Conservation (phyloP, 2,797 vertebrate genomes). For the Steatocranus sp. region DNA sequence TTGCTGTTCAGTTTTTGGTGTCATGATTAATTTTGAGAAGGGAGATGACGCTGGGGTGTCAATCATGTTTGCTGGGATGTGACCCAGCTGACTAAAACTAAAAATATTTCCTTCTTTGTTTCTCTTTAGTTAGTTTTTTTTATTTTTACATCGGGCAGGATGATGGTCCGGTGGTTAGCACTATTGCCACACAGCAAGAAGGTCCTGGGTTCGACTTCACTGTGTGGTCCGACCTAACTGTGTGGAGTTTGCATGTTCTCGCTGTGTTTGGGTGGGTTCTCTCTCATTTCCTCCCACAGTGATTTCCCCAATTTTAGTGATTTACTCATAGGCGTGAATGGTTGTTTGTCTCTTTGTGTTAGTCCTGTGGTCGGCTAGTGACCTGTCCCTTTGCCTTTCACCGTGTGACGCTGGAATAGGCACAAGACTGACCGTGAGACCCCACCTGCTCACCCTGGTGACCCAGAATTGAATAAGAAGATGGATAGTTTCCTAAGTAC, state of each 20-base stretch:
- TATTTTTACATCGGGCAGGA: rapidly evolving
- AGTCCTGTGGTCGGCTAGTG: not conserved
- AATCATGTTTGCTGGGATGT: not conserved
- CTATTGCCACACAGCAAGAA: not conserved
- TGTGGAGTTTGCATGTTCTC: not conserved
- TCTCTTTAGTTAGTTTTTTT: not conserved
- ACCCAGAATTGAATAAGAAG: not conserved
- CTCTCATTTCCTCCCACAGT: not conserved
- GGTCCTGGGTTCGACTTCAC: not conserved
- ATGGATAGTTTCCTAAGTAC: not conserved
- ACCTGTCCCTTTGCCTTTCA: not conserved
- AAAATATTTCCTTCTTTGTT: not conserved
- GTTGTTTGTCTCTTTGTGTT: not conserved
- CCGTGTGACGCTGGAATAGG: not conserved
- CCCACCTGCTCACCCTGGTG: not conserved
- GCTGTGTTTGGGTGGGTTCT: not conserved
- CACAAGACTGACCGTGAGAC: not conserved
- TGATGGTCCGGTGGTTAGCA: not conserved
- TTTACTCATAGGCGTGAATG: not conserved
- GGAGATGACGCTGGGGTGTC: not conserved
- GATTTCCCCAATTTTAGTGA: not conserved
- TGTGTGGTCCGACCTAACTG: not conserved
- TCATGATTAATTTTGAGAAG: not conserved
- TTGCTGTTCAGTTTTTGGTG: not conserved
- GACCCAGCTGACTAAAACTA: not conserved